Base-by-base conservation (phyloP, 2,888 invertebrate species). In the Isoperla grammatica region DNA sequence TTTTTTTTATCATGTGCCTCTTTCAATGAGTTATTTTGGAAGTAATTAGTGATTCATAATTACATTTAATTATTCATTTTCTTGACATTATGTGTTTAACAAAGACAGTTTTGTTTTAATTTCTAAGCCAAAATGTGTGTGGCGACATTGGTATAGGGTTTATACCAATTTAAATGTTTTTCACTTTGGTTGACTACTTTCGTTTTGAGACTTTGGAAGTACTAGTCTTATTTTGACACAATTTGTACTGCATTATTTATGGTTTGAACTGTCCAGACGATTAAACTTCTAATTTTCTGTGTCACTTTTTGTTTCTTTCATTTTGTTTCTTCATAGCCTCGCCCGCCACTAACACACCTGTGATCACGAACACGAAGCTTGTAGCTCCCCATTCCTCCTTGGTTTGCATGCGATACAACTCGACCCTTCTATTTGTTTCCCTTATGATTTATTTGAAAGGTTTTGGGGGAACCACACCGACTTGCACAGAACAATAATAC, bases 401-500 rank as follows among this genome's bases (percentile, higher is more conserved):
- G 54, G 49, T 50, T 50, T 50, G 12, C 29, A 50, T 23, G n/a
- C 46, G 17, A 42, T 11, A n/a, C n/a, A n/a, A n/a, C n/a, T 29
- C 8, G 29, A 29, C 29, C 5, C 29, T 4, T n/a, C n/a, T n/a
- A n/a, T n/a, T n/a, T 20, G 37, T 54, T 59, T 37, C 35, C 46
- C 23, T 60, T 50, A 8, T n/a, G 29, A 35, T 61, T 61, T 53
- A 20, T 40, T 62, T 61, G 48, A 57, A 57, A 64, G 59, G 55
- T 58, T 65, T 65, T 63, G 59, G 60, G 63, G 66, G 64, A 65
- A 66, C 63, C 66, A 65, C 66, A 65, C 62, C 56, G 64, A 66
- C 64, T 66, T 66, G 66, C 65, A 66, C 65, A 63, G 60, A 64
- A 63, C 61, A 64, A 64, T 66, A 63, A 63, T 60, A 58, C 57